phyloP scores from a whole-genome alignment of 1,140 invertebrate species.

The Rhyzopertha dominica region DNA sequence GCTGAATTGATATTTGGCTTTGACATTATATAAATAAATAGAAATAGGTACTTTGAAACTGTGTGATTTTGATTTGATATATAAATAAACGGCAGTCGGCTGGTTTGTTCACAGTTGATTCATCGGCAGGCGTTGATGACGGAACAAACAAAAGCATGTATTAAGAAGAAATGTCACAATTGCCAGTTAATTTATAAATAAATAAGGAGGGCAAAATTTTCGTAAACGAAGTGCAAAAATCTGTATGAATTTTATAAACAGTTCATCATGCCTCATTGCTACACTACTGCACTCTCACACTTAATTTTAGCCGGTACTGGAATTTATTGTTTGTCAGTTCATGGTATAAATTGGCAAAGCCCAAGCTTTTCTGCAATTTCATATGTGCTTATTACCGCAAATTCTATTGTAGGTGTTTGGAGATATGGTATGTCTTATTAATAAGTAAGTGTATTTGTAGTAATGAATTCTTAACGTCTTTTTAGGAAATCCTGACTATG shows the following conservation, averaged over 20 bases:
- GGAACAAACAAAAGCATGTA: conserved; percentile 1
- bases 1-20: too few relatives aligned
- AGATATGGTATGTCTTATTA: conserved; percentile 15
- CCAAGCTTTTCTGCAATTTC: too few relatives aligned
- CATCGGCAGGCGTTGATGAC: background rate
- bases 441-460: background rate
- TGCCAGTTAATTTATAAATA: background rate
- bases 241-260: too few relatives aligned
- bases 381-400: conserved; percentile 6
- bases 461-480: conserved; percentile 6
- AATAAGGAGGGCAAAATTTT: background rate
- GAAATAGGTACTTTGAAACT: too few relatives aligned
- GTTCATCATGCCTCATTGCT: conserved; percentile 12
- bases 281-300: conserved; percentile 18
- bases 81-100: too few relatives aligned
- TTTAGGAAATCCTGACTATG: conserved; percentile 17
- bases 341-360: too few relatives aligned
- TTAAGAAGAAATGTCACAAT: background rate
- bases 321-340: conserved; percentile 17
- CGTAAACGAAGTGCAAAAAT: conserved; percentile 5
- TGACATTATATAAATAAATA: too few relatives aligned
- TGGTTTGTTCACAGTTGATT: too few relatives aligned
- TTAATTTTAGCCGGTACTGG: conserved; percentile 19
- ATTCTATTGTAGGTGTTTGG: conserved; percentile 14
- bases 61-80: too few relatives aligned